Conservation (phyloP, 2,797 vertebrate species). For the Myripristis jacobus region DNA sequence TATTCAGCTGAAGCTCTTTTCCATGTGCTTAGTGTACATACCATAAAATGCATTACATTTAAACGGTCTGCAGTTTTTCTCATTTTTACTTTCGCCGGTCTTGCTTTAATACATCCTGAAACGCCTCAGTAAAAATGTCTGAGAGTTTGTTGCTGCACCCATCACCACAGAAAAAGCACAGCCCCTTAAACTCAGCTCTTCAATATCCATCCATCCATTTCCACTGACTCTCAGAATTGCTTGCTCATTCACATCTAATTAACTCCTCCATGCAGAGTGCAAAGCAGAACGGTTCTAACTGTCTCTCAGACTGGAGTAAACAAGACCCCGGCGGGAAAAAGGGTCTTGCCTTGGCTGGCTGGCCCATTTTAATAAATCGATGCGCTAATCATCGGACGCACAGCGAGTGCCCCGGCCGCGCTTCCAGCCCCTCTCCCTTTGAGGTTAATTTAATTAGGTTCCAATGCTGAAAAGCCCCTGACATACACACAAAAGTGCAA, state of each 20-base stretch:
- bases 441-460: constrained; percentile 86
- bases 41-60: background rate
- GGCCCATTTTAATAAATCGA: constrained; percentile 84
- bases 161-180: constrained; percentile 54
- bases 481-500: constrained; percentile 71
- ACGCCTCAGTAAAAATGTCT: constrained; percentile 26
- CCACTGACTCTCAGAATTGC: constrained; percentile 44
- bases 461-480: constrained; percentile 67
- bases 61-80: constrained; percentile 3
- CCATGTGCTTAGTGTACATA: constrained; percentile 2
- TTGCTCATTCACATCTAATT: constrained; percentile 75
- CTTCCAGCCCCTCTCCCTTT: constrained; percentile 74
- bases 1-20: background rate
- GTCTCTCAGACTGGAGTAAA: constrained; percentile 74
- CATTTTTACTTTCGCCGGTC: background rate
- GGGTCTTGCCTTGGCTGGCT: constrained; percentile 54
- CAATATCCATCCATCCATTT: constrained; percentile 23
- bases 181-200: constrained; percentile 18
- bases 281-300: constrained; percentile 58
- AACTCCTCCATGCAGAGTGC: constrained; percentile 64
- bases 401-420: constrained; percentile 59
- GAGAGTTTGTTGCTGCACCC: constrained; percentile 56
- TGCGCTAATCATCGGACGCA: constrained; percentile 79
- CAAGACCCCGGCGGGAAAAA: constrained; percentile 71
- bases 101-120: constrained; percentile 14